Percentiles rank a stretch among this genome's conserved stretches.
These are phyloP conservation scores for Stenodema calcarata DNA, from an alignment of 2,888 invertebrate species.

Conservation along the genomic window DNA sequence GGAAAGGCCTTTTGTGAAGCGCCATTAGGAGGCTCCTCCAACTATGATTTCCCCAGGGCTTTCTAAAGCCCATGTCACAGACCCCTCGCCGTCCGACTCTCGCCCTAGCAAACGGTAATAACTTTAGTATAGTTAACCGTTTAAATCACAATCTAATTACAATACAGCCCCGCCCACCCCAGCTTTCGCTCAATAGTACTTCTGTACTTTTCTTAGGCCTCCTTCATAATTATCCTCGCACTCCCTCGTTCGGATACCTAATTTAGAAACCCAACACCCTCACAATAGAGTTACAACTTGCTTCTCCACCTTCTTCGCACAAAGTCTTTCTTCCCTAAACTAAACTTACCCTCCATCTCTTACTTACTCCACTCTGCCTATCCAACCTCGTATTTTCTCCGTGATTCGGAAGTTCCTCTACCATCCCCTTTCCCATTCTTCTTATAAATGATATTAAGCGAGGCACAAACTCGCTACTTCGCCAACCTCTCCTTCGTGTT, in stretches of 20 bases:
- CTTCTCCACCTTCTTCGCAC: neutral
- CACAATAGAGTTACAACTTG: constrained; percentile 27
- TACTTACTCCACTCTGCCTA: neutral
- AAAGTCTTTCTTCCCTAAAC: constrained; percentile 4
- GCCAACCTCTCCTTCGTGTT: neutral
- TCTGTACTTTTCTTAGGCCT: neutral
- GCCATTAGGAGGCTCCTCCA: constrained; percentile 47
- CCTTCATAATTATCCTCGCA: too few relatives aligned
- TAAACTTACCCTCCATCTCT: neutral
- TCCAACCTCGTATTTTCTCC: neutral
- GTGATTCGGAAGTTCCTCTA: neutral
- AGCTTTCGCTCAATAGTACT: neutral
- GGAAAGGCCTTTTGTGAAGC: neutral
- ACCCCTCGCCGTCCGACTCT: neutral
- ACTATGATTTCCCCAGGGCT: constrained; percentile 47
- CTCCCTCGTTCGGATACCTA: neutral
- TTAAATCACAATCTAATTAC: constrained; percentile 51
- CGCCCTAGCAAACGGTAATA: constrained; percentile 28
- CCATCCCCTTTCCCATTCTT: neutral
- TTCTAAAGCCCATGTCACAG: constrained; percentile 43
- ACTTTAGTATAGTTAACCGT: constrained; percentile 48
- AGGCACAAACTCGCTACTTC: neutral
- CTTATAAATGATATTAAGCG: neutral
- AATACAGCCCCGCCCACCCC: neutral
- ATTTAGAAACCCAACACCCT: constrained; percentile 19